phyloP scores from a whole-genome alignment of 2,888 invertebrate species.

The Chrysotoxum bicinctum region DNA sequence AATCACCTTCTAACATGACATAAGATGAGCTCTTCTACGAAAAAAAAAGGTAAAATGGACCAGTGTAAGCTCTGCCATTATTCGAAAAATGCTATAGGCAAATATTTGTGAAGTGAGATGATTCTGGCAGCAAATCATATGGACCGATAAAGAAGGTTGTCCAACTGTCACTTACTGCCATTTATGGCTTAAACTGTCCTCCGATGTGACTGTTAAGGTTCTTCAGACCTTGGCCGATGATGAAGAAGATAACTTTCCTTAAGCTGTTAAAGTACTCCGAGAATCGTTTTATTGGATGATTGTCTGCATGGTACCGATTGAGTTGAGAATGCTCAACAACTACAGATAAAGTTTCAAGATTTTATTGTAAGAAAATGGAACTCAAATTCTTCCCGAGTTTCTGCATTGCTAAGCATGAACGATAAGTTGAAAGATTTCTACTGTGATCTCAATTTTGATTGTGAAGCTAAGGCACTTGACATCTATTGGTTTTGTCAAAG shows the following conservation, averaged over 20 bases:
- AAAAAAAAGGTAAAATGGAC: no score
- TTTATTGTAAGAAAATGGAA: constrained; percentile 46
- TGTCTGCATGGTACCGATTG: constrained; percentile 40
- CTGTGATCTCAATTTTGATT: no score
- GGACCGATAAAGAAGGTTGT: constrained; percentile 14
- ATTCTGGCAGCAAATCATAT: constrained; percentile 63
- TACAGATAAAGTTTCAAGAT: constrained; percentile 37
- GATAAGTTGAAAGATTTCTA: no score
- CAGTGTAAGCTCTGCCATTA: constrained; percentile 46
- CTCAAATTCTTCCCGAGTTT: constrained; percentile 41
- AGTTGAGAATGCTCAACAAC: constrained; percentile 21
- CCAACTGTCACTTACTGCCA: constrained; percentile 37
- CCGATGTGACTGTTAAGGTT: constrained; percentile 55
- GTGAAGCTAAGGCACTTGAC: no score
- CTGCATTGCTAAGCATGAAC: not conserved
- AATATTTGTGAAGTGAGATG: constrained; percentile 44
- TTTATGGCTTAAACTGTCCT: constrained; percentile 58
- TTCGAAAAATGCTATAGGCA: constrained; percentile 64
- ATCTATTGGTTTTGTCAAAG: no score
- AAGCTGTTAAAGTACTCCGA: constrained; percentile 38
- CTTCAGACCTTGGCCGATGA: constrained; percentile 51
- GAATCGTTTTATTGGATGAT: constrained; percentile 63
- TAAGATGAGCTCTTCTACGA: no score
- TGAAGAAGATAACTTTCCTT: constrained; percentile 38
- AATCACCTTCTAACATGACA: no score